Evolutionary conservation across 2,888 invertebrate species (phyloP), one percentile per base, ranked within the genome.

Genomic region (Hypomecis atomaria): DNA sequence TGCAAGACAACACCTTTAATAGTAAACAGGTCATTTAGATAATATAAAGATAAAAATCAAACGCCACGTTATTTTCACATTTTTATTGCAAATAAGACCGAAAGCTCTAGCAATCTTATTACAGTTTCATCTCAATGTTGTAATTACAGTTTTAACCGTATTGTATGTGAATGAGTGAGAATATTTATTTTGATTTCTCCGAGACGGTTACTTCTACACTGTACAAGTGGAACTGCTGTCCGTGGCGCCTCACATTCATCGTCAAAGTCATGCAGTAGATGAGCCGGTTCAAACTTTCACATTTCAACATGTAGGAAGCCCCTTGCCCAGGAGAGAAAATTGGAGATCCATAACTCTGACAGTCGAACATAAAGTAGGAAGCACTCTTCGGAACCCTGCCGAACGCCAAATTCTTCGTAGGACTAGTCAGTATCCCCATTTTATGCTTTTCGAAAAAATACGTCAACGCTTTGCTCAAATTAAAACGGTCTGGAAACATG

Each of bases 311-410:
- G 74, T 95, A 95, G 0, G 95, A 89, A 7, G 92, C 87, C 4
- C 94, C 94, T 72, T 94, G 89, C 6, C 93, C 91, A 0, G 94
- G 94, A 38, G 91, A 83, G 76, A 95, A 96, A 73, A 95, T 79
- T 0, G 95, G 95, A 4, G 91, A 84, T 6, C 95, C 95, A 71
- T 89, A 85, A 66, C 93, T 93, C 81, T 95, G 94, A 71, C 94
- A 94, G 74, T 96, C 95, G 77, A 93, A 95, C 94, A 96, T 94
- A 71, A 95, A 95, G 75, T 95, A 96, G 9, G 95, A 95, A 10
- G 82, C 77, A 0, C 87, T 88, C 23, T 23, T 23, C 23, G 23
- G 23, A 13, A 83, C 79, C 67, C 78, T 92, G 1, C 94, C 94
- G 72, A 94, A 93, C 8, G 93, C 92, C 66, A 94, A 78, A 54